Conservation (phyloP, 2,113 vertebrate genomes). For the Tupaia chinensis region DNA sequence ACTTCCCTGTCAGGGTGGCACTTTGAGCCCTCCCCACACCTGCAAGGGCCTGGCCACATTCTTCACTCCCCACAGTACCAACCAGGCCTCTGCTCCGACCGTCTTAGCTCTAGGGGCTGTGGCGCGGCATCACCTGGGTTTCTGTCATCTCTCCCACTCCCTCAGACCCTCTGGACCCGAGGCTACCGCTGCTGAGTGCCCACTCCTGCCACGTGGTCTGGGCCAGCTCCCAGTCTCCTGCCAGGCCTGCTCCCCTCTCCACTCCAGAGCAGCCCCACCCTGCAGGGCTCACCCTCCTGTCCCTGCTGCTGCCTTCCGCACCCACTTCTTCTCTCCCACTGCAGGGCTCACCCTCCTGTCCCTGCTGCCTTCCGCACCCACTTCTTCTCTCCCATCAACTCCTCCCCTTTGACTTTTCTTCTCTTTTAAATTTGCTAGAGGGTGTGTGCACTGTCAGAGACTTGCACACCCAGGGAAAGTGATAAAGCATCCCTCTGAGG, state of each 20-base stretch:
- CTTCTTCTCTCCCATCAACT: no score
- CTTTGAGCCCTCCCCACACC: background rate
- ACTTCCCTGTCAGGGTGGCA: background rate
- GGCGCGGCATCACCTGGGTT: no score
- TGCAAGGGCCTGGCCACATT: background rate
- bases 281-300: no score
- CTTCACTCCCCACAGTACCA: background rate
- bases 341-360: accelerated
- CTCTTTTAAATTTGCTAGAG: no score
- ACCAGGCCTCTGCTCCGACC: background rate
- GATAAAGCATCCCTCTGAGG: no score
- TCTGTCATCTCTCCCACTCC: background rate
- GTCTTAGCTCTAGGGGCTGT: accelerated
- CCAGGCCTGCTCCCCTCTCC: background rate
- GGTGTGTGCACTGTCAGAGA: no score
- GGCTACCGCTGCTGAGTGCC: accelerated
- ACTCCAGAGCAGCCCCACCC: accelerated
- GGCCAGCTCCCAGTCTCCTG: background rate
- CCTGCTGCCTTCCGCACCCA: background rate
- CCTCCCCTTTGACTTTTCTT: background rate
- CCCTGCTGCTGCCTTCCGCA: no score
- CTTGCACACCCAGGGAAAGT: no score
- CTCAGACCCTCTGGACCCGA: background rate
- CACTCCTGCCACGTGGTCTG: background rate
- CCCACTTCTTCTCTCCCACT: no score